Evolutionary conservation across 1,140 invertebrate genomes (phyloP).

Genomic region (Triops cancriformis): DNA sequence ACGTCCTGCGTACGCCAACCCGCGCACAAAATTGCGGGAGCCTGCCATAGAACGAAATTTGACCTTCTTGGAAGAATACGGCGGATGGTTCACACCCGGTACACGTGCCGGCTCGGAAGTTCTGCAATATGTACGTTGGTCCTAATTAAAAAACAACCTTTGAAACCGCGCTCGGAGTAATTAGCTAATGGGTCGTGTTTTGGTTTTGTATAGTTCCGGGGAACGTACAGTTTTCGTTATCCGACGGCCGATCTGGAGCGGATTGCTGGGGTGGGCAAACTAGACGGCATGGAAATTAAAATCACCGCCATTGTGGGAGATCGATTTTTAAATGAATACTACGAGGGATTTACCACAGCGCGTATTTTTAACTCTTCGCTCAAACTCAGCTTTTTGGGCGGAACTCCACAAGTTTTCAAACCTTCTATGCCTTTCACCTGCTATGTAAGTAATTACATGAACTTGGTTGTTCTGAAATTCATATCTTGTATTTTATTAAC

Average conservation of each 20-base stretch:
- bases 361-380: slow-evolving; percentile 78
- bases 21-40: slow-evolving; percentile 23
- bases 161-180: background rate
- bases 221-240: slow-evolving; percentile 74
- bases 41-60: slow-evolving; percentile 24
- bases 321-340: slow-evolving; percentile 72
- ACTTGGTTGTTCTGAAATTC: background rate
- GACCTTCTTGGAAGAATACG: slow-evolving; percentile 22
- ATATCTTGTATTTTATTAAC: background rate
- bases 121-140: slow-evolving; percentile 24
- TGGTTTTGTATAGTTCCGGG: slow-evolving; percentile 60
- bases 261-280: slow-evolving; percentile 45
- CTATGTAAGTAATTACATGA: slow-evolving; percentile 51
- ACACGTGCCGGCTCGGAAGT: slow-evolving; percentile 24
- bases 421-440: slow-evolving; percentile 76
- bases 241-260: slow-evolving; percentile 66
- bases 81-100: slow-evolving; percentile 22
- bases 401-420: slow-evolving; percentile 85
- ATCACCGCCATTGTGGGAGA: slow-evolving; percentile 83
- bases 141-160: background rate
- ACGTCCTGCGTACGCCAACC: slow-evolving; percentile 46
- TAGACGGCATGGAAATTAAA: slow-evolving; percentile 74
- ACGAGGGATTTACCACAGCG: slow-evolving; percentile 73
- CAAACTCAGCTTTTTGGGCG: slow-evolving; percentile 73
- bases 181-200: slow-evolving; percentile 33